Evolutionary conservation across 2,888 invertebrate genomes (phyloP).

Genomic region (Nysson spinosus): DNA sequence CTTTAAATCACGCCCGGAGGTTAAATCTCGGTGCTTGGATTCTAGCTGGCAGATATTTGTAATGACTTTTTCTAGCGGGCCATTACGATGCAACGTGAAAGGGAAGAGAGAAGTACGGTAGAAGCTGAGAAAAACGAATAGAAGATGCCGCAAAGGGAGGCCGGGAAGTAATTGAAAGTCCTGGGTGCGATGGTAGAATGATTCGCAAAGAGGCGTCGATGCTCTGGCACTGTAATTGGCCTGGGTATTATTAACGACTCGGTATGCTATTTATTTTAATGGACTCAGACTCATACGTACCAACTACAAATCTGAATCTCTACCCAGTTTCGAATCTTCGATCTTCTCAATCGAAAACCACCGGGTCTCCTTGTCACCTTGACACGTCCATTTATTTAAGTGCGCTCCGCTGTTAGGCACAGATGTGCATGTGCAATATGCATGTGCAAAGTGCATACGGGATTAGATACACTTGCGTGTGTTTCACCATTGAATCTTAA

Average conservation of each 20-base stretch:
- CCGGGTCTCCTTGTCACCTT: conserved; percentile 9
- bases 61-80: conserved; percentile 39
- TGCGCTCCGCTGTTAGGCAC: conserved; percentile 1
- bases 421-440: background rate
- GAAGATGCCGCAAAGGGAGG: conserved; percentile 33
- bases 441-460: too few species aligned
- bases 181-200: conserved; percentile 23
- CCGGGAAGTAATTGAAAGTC: conserved; percentile 56
- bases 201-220: conserved; percentile 41
- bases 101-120: conserved; percentile 28
- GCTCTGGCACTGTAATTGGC: conserved; percentile 59
- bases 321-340: background rate
- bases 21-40: conserved; percentile 29
- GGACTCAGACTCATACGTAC: conserved; percentile 43
- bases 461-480: too few species aligned
- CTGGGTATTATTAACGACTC: conserved; percentile 56
- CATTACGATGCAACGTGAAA: conserved; percentile 36
- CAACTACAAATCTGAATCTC: conserved; percentile 25
- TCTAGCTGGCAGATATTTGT: conserved; percentile 20
- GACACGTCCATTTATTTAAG: conserved; percentile 25
- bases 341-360: conserved; percentile 4
- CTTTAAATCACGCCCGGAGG: too few species aligned
- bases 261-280: conserved; percentile 67
- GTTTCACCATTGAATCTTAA: too few species aligned
- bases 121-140: conserved; percentile 25